Evolutionary conservation across 2,113 vertebrate genomes (phyloP).

Genomic region (Saguinus midas): DNA sequence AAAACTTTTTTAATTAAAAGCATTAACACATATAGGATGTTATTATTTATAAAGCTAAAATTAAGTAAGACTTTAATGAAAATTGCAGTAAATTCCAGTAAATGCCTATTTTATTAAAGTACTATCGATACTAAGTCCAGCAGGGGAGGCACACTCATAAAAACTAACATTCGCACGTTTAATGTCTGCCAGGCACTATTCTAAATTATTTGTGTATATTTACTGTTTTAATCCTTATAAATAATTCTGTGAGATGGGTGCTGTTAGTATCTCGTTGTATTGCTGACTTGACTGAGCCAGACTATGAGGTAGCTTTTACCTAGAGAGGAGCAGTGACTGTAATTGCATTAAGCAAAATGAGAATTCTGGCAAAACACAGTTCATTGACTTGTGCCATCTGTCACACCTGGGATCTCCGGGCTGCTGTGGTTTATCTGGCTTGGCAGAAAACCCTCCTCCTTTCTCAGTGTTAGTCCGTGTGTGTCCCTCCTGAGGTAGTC

Average conservation of each 20-base stretch:
- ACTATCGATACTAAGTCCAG: background rate
- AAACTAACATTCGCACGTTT: background rate
- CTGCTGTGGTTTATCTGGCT: background rate
- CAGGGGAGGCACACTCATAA: background rate
- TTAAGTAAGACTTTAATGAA: background rate
- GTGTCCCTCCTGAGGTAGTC: background rate
- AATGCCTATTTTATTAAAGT: background rate
- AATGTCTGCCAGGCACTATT: background rate
- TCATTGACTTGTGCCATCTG: background rate
- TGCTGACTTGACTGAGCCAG: background rate
- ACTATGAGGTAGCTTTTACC: background rate
- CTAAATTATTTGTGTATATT: background rate
- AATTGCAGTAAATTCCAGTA: background rate
- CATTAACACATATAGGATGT: background rate
- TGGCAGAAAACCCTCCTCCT: background rate
- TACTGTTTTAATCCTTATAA: background rate
- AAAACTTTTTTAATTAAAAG: background rate
- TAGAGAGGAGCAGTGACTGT: background rate
- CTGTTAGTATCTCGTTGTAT: background rate
- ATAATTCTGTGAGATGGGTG: background rate
- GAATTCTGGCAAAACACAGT: background rate
- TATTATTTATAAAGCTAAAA: background rate
- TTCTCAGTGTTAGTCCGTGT: background rate
- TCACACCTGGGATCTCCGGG: background rate
- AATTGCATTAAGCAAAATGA: background rate